Percentiles rank a stretch among this genome's conserved stretches.
Evolutionary conservation across 2,113 vertebrate species (phyloP).

Genomic region (Macrotus californicus): DNA sequence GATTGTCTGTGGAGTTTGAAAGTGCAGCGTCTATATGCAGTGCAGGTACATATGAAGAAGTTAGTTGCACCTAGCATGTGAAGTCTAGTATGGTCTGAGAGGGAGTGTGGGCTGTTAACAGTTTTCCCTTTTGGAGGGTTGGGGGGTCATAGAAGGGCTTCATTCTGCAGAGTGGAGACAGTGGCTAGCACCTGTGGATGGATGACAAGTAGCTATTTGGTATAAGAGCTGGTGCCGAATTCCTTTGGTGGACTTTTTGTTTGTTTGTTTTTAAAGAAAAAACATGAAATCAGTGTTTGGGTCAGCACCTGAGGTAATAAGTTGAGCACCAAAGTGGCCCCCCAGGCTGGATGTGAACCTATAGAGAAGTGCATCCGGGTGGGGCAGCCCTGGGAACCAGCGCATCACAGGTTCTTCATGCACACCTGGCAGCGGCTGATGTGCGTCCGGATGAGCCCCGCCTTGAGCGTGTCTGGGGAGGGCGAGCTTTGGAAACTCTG

Average conservation of each 20-base stretch:
- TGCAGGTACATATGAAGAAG: no score
- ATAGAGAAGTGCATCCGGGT: neutral
- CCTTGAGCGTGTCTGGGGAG: conserved; percentile 90
- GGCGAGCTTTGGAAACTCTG: conserved; percentile 87
- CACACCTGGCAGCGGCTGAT: conserved; percentile 99
- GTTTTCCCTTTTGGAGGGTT: neutral
- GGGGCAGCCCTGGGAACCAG: neutral
- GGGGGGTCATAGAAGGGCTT: neutral
- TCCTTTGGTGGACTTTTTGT: conserved; percentile 21
- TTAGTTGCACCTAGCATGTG: neutral
- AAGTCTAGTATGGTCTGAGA: no score
- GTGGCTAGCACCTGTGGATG: neutral
- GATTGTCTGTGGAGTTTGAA: accelerated
- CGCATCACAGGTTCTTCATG: conserved; percentile 96
- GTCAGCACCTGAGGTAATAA: conserved; percentile 90
- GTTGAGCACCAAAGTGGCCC: conserved; percentile 90
- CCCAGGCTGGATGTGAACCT: neutral
- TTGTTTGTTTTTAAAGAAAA: neutral
- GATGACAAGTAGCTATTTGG: neutral
- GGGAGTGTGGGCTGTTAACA: neutral
- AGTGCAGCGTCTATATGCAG: neutral
- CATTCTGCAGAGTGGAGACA: neutral
- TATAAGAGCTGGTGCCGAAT: neutral
- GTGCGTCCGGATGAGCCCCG: conserved; percentile 92
- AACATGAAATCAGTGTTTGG: conserved; percentile 23